Conservation (phyloP, 2,888 invertebrate genomes). For the Lepidocyrtinus sp. region DNA sequence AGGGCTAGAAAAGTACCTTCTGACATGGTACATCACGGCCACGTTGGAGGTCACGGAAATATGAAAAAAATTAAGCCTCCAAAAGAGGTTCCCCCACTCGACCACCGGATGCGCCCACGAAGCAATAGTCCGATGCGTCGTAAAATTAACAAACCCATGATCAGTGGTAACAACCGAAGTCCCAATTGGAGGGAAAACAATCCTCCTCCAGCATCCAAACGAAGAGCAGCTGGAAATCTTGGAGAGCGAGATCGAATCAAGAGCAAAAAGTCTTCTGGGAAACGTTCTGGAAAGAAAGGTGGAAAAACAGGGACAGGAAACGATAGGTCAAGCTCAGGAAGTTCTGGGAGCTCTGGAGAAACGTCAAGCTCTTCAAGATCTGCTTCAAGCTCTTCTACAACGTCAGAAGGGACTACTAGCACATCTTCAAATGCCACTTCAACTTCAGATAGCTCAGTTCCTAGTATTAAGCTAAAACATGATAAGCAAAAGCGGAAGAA, state of each 20-base stretch:
- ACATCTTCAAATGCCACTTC: constrained; percentile 57
- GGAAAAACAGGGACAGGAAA: constrained; percentile 48
- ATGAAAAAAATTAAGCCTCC: constrained; percentile 29
- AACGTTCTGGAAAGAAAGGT: constrained; percentile 33
- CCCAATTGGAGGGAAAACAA: constrained; percentile 43
- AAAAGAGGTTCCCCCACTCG: constrained; percentile 35
- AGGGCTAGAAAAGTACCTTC: constrained; percentile 42
- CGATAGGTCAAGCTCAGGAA: constrained; percentile 62
- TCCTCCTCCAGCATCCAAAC: constrained; percentile 17
- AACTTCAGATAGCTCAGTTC: constrained; percentile 67
- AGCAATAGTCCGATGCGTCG: constrained; percentile 44
- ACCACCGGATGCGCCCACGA: constrained; percentile 39
- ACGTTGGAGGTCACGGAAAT: constrained; percentile 33
- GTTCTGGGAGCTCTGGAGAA: constrained; percentile 62
- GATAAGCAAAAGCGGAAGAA: constrained; percentile 57
- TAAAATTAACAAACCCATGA: constrained; percentile 29
- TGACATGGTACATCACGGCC: constrained; percentile 32
- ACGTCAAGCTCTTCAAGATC: constrained; percentile 60
- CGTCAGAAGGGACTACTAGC: constrained; percentile 62
- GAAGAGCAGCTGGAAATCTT: constrained; percentile 24
- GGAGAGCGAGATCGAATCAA: not conserved
- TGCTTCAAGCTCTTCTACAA: constrained; percentile 56
- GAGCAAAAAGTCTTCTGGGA: constrained; percentile 40
- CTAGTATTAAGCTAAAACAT: constrained; percentile 66
- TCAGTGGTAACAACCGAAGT: constrained; percentile 9